These are phyloP conservation scores for Charina bottae DNA, from an alignment of 2,113 vertebrate species.

Conservation along the genomic window DNA sequence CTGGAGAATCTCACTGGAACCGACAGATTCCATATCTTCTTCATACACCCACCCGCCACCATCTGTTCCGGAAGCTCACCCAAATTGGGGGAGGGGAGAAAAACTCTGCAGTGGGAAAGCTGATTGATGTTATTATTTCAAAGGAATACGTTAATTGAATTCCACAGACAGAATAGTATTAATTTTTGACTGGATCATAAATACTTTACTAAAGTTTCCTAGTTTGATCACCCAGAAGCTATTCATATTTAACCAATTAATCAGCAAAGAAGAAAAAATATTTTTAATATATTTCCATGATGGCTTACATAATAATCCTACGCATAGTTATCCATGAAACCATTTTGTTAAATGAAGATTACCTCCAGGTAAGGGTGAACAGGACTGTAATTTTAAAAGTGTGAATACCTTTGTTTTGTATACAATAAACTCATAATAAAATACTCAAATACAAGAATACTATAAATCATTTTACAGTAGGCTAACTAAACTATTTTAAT, in stretches of 20 bases:
- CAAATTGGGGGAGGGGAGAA: not conserved
- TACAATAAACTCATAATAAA: not conserved
- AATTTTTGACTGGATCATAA: not conserved
- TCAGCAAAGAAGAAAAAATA: not conserved
- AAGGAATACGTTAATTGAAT: not conserved
- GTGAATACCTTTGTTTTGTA: not conserved
- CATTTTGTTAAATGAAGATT: not conserved
- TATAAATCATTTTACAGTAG: not conserved
- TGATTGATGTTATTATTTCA: not conserved
- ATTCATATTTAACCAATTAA: not conserved
- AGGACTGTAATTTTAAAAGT: not conserved
- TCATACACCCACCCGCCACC: not conserved
- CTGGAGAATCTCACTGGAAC: not conserved
- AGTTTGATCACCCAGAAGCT: not conserved
- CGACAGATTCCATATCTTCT: not conserved
- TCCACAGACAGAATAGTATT: not conserved
- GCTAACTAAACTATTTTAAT: not conserved
- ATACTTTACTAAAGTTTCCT: not conserved
- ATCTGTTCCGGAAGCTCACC: not conserved
- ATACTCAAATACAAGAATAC: not conserved
- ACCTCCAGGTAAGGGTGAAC: not conserved
- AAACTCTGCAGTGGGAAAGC: not conserved
- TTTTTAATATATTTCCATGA: not conserved
- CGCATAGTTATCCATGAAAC: not conserved
- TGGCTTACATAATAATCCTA: not conserved